Conservation (phyloP, 2,888 invertebrate genomes). For the Ptilodon capucinus region DNA sequence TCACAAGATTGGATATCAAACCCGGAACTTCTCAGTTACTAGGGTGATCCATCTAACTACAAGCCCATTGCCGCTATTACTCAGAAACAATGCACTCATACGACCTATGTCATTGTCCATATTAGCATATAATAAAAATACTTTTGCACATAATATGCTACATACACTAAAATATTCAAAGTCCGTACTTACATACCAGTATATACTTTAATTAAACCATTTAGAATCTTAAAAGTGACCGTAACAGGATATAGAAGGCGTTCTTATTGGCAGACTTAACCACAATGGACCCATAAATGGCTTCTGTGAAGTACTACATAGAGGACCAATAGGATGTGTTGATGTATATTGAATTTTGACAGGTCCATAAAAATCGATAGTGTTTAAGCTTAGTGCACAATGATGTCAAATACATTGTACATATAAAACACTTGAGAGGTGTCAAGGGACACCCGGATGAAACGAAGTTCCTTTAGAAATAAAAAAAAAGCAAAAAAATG, state of each 20-base stretch:
- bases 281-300: conserved; percentile 35
- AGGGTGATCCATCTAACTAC: no score
- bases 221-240: conserved; percentile 45
- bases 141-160: background rate
- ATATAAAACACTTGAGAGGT: no score
- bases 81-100: background rate
- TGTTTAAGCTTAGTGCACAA: conserved; percentile 29
- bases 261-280: conserved; percentile 40
- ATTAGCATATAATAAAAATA: background rate
- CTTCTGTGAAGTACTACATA: conserved; percentile 26
- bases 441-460: no score
- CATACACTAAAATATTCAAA: background rate
- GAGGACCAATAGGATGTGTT: conserved; percentile 29
- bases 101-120: background rate
- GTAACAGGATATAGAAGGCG: conserved; percentile 41
- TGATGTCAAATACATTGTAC: background rate
- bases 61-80: no score
- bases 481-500: no score
- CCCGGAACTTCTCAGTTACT: no score
- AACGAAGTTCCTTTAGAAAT: no score
- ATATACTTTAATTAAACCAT: conserved; percentile 51
- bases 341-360: conserved; percentile 50
- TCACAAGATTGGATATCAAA: no score
- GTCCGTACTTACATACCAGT: conserved; percentile 1
- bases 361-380: conserved; percentile 36